Evolutionary conservation across 2,113 vertebrate genomes (phyloP), one percentile per base, ranked within the genome.

Genomic region (Hippocampus guttulatus): DNA sequence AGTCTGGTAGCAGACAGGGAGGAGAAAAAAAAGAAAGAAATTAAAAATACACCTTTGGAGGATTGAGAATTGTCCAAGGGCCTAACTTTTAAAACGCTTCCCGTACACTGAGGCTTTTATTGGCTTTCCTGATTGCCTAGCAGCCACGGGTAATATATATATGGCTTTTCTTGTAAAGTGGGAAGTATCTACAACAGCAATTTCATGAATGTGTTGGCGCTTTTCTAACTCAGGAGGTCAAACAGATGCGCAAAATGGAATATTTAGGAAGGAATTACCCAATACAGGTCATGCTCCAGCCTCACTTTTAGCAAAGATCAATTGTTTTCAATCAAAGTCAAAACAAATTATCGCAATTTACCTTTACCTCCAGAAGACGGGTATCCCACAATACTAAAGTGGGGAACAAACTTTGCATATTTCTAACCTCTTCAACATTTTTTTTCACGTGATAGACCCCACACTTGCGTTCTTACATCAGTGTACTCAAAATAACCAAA

Each of bases 251-350:
- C 55, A 77, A 77, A 84, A 84, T 74, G 43, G 61, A 70, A 85
- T 76, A 79, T 77, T 77, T 81, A 69, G 69, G 61, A 74, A 65
- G 60, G 69, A 69, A 80, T 77, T 76, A 75, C 80, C 87, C 16
- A 0, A 75, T 81, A 75, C 9, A 3, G 47, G 75, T 83, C n/a
- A 73, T 78, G 70, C 81, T 67, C 68, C 76, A 75, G 76, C 45
- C 30, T 65, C 65, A 73, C 64, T 77, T 76, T 43, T 18, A 61
- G 27, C 16, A 61, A 70, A 45, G 33, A 75, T 77, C 71, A 77
- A 75, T 73, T 74, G 63, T 79, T 75, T 78, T 40, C 16, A 14
- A 38, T 2, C 43, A 40, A 43, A 45, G 71, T 74, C 71, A 77
- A 67, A 58, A 40, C 60, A 77, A 72, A 83, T 81, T 58, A 79